Percentiles rank a stretch among this genome's conserved stretches.
Conservation (phyloP, 2,888 invertebrate genomes). For the Drosophila neoperkinsi region DNA sequence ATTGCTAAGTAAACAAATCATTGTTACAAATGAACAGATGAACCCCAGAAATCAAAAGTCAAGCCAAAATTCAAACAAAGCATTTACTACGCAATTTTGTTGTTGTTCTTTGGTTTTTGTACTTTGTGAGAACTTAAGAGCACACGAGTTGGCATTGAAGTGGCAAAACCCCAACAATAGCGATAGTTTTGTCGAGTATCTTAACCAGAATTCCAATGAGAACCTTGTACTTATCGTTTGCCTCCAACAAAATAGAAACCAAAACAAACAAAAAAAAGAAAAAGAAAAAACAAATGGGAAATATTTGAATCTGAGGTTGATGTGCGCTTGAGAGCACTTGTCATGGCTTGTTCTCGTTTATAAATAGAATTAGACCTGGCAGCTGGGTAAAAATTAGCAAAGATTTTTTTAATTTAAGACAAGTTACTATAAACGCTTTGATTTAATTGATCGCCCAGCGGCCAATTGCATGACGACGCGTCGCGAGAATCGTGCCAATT, state of each 20-base stretch:
- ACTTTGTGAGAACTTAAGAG: conserved; percentile 46
- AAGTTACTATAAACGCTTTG: conserved; percentile 63
- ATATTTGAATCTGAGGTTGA: conserved; percentile 45
- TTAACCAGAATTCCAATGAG: conserved; percentile 36
- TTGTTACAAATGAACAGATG: conserved; percentile 28
- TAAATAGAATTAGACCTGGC: conserved; percentile 49
- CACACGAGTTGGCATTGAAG: conserved; percentile 61
- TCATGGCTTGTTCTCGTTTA: conserved; percentile 36
- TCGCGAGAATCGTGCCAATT: conserved; percentile 72
- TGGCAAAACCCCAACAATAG: conserved; percentile 33
- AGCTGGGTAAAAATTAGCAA: conserved; percentile 49
- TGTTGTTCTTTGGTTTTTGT: background rate
- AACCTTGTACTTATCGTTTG: conserved; percentile 60
- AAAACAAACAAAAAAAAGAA: conserved; percentile 16
- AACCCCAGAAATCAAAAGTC: conserved; percentile 34
- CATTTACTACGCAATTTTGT: conserved; percentile 39
- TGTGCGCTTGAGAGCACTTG: conserved; percentile 57
- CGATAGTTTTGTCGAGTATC: conserved; percentile 59
- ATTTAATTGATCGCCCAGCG: conserved; percentile 72
- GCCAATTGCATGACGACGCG: conserved; percentile 69
- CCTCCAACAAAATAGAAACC: conserved; percentile 16
- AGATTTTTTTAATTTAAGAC: conserved; percentile 57
- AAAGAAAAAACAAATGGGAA: conserved; percentile 12
- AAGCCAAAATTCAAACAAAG: conserved; percentile 25
- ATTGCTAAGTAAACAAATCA: conserved; percentile 15